These are phyloP conservation scores for Macrosteles quadrilineatus DNA, from an alignment of 1,140 invertebrate genomes.

Conservation along the genomic window DNA sequence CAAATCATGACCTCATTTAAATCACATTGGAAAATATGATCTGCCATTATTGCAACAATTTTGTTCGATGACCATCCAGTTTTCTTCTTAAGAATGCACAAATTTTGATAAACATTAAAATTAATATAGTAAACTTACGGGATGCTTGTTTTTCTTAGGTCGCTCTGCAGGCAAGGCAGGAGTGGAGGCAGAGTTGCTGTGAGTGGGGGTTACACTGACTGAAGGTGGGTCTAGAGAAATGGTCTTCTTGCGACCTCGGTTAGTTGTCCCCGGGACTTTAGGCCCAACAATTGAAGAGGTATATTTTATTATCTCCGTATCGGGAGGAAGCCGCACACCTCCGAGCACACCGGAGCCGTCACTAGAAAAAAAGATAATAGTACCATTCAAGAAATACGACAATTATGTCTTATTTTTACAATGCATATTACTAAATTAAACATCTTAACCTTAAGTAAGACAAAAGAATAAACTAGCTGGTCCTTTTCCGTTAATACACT, in stretches of 20 bases:
- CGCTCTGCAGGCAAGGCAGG: constrained; percentile 52
- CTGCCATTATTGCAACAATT: too few species aligned
- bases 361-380: constrained; percentile 60
- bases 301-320: constrained; percentile 87
- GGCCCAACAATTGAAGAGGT: constrained; percentile 81
- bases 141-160: constrained; percentile 28
- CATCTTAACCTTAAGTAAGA: neutral
- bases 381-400: too few species aligned
- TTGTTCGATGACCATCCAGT: too few species aligned
- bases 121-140: neutral
- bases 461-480: too few species aligned
- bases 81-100: too few species aligned
- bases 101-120: too few species aligned
- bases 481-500: too few species aligned
- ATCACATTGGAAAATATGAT: too few species aligned
- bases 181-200: constrained; percentile 47
- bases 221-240: constrained; percentile 76
- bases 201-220: constrained; percentile 62
- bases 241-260: constrained; percentile 81
- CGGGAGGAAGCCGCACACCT: constrained; percentile 78
- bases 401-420: too few species aligned
- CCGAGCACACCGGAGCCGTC: constrained; percentile 77
- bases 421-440: neutral
- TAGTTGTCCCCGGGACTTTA: constrained; percentile 77
- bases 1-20: too few species aligned